Evolutionary conservation across 2,888 invertebrate species (phyloP).

Genomic region (Formica aserva): DNA sequence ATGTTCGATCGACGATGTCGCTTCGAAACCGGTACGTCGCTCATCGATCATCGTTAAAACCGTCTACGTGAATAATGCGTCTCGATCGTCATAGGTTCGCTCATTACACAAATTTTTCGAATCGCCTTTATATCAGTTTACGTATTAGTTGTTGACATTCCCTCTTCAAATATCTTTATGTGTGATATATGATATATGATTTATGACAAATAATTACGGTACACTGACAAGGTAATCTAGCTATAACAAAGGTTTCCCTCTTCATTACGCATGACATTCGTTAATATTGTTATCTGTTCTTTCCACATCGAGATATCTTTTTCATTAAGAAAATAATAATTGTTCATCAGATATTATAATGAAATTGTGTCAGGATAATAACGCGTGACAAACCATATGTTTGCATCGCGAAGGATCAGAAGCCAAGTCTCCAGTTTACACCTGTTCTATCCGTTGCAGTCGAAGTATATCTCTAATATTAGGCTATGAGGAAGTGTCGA

Average conservation of each 20-base stretch:
- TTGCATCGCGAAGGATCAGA: slow-evolving; percentile 18
- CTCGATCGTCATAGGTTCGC: neutral
- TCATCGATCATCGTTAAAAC: slow-evolving; percentile 65
- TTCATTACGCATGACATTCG: neutral
- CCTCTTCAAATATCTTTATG: neutral
- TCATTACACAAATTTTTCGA: neutral
- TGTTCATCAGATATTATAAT: neutral
- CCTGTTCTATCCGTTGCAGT: slow-evolving; percentile 73
- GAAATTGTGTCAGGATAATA: slow-evolving; percentile 28
- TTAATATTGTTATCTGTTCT: neutral
- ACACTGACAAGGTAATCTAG: neutral
- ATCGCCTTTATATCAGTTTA: neutral
- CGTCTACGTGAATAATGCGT: neutral
- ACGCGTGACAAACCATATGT: slow-evolving; percentile 35
- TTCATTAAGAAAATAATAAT: neutral
- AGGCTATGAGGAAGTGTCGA: slow-evolving; percentile 56
- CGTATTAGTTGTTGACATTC: neutral
- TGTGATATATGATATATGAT: neutral
- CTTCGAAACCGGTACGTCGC: slow-evolving; percentile 49
- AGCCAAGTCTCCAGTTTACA: slow-evolving; percentile 70
- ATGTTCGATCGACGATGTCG: slow-evolving; percentile 71
- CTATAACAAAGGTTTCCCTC: neutral
- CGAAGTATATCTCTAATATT: slow-evolving; percentile 66
- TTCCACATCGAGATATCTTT: neutral
- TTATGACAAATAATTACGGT: neutral